These are phyloP conservation scores for Prochilodus magdalenae DNA, from an alignment of 2,113 vertebrate genomes.

Conservation along the genomic window DNA sequence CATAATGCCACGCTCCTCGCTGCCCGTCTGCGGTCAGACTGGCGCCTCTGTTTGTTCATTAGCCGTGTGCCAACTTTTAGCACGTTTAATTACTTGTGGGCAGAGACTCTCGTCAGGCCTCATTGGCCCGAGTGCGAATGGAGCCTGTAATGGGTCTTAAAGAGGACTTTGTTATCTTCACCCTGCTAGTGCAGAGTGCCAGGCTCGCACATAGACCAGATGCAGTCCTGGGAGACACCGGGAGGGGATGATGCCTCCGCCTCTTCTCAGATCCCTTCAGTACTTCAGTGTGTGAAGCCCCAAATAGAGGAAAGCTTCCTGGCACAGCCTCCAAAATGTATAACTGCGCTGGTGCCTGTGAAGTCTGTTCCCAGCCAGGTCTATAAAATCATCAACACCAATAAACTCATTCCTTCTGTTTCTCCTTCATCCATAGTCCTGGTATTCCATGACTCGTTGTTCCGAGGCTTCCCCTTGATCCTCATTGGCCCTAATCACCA, in stretches of 20 bases:
- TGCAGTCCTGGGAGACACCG: slow-evolving; percentile 8
- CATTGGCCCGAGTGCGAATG: slow-evolving; percentile 47
- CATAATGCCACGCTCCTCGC: background rate
- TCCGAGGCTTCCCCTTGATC: no score
- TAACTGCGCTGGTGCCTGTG: no score
- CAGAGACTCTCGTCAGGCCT: slow-evolving; percentile 57
- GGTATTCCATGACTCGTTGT: no score
- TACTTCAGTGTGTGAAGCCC: no score
- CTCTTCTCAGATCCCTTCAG: no score
- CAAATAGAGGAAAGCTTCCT: no score
- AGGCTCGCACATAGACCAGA: slow-evolving; percentile 29
- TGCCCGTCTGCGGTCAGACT: slow-evolving; percentile 30
- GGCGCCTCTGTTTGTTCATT: slow-evolving; percentile 48
- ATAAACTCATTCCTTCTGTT: no score
- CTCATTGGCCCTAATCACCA: no score
- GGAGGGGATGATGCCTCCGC: slow-evolving; percentile 7
- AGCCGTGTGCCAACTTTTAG: slow-evolving; percentile 48
- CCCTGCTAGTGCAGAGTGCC: slow-evolving; percentile 42
- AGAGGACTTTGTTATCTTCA: slow-evolving; percentile 52
- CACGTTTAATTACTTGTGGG: slow-evolving; percentile 55
- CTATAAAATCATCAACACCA: no score
- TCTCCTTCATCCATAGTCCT: no score
- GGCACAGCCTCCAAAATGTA: no score
- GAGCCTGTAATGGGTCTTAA: slow-evolving; percentile 55
- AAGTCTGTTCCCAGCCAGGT: no score